These are phyloP conservation scores for Musca vetustissima DNA, from an alignment of 1,140 invertebrate genomes.

Conservation along the genomic window DNA sequence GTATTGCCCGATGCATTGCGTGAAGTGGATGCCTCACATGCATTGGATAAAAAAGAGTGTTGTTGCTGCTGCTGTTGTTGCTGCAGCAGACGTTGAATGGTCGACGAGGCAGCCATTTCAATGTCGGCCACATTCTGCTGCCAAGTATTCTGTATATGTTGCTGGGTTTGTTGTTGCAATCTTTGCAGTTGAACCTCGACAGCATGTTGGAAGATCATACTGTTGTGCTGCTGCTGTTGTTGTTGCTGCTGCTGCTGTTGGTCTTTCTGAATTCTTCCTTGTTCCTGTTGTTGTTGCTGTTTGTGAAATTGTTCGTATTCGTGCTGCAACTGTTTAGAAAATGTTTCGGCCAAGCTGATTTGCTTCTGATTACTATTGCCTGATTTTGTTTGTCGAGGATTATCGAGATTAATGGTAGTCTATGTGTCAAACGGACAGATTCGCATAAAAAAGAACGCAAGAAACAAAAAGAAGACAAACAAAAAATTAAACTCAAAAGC, in stretches of 20 bases:
- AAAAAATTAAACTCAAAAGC: slow-evolving; percentile 20
- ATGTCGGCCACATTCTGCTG: slow-evolving; percentile 26
- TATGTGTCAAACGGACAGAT: slow-evolving; percentile 19
- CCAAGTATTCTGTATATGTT: slow-evolving; percentile 24
- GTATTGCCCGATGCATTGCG: neutral
- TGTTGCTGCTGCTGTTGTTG: slow-evolving; percentile 40
- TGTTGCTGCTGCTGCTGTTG: slow-evolving; percentile 27
- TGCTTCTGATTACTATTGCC: neutral
- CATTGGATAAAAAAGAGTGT: slow-evolving; percentile 5
- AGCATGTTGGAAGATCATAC: slow-evolving; percentile 41
- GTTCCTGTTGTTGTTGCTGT: slow-evolving; percentile 2
- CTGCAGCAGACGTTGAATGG: slow-evolving; percentile 42
- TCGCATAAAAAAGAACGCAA: slow-evolving; percentile 24
- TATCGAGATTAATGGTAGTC: slow-evolving; percentile 27
- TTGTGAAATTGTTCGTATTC: slow-evolving; percentile 17
- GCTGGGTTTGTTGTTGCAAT: slow-evolving; percentile 33
- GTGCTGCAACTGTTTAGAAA: slow-evolving; percentile 17
- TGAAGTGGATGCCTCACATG: slow-evolving; percentile 17
- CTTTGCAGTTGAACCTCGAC: slow-evolving; percentile 44
- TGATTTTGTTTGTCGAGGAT: slow-evolving; percentile 37
- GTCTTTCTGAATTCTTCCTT: slow-evolving; percentile 2
- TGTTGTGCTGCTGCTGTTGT: slow-evolving; percentile 35
- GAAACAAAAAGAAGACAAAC: slow-evolving; percentile 36
- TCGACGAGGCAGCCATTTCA: slow-evolving; percentile 27
- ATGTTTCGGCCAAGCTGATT: slow-evolving; percentile 1